Evolutionary conservation across 2,888 invertebrate genomes (phyloP), one percentile per base, ranked within the genome.

Genomic region (Trypoxylon attenuatum): DNA sequence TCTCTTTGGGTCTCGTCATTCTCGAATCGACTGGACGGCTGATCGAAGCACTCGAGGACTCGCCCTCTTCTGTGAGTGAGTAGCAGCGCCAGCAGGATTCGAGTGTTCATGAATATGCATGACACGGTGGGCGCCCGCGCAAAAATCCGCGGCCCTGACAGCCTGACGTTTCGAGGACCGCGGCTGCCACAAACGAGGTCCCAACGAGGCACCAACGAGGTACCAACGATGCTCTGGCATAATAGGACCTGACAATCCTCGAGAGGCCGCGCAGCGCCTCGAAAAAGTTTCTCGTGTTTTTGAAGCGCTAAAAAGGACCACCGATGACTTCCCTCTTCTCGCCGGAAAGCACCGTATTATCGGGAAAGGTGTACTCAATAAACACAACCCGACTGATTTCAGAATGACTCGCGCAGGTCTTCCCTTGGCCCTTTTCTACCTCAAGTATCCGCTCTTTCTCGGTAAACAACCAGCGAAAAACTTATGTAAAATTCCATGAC

Each of bases 71-170:
- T 21, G 5, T 6, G 23, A 18, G 4, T 25, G 43, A 38, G 22
- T 45, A 38, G 47, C 10, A 47, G 27, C 18, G 18, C 25, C 21
- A 25, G 21, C 21, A 23, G 58, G 46, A 54, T 53, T 53, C 60
- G 63, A 64, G 47, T 45, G 55, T 61, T 75, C 81, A 78, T 80
- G 81, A 81, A 80, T 80, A 80, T 80, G 76, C 80, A 80, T 77
- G 73, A 63, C 72, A 57, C 60, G 71, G 70, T 73, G 67, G 65
- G 69, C 74, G 71, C 69, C 56, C 72, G 72, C 69, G 71, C 71
- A 73, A 73, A 80, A 80, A 80, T 79, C 70, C 74, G 76, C 74
- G 64, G 60, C 65, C 73, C 62, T 70, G 78, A 78, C 71, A 79
- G 74, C 45, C 72, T 72, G 78, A 79, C 81, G 75, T 69, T 63